Conservation (phyloP, 1,140 invertebrate genomes). For the Brachionus rubens region DNA sequence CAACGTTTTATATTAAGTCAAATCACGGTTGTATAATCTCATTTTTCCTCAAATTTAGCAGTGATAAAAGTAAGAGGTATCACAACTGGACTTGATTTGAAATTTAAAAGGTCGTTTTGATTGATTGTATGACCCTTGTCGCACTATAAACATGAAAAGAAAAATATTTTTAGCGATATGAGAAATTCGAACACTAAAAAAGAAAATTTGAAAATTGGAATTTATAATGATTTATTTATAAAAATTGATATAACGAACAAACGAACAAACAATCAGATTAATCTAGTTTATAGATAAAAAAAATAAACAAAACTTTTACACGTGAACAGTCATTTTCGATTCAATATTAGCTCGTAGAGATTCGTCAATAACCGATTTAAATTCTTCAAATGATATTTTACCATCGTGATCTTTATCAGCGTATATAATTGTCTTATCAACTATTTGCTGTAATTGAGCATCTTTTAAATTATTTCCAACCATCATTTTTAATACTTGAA, state of each 20-base stretch:
- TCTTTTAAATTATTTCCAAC: slow-evolving; percentile 64
- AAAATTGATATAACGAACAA: background rate
- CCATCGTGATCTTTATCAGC: slow-evolving; percentile 61
- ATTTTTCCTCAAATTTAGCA: too few species aligned
- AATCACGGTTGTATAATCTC: too few species aligned
- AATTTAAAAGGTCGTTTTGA: too few species aligned
- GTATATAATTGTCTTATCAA: slow-evolving; percentile 62
- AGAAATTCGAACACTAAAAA: too few species aligned
- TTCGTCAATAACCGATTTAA: slow-evolving; percentile 39
- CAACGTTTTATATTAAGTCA: too few species aligned
- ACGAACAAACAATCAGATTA: background rate
- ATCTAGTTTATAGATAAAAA: background rate
- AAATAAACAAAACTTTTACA: background rate
- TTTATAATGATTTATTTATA: too few species aligned
- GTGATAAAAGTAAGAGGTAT: too few species aligned
- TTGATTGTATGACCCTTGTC: too few species aligned
- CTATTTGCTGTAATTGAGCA: slow-evolving; percentile 61
- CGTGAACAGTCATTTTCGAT: slow-evolving; percentile 45
- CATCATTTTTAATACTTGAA: slow-evolving; percentile 99
- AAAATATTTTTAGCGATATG: too few species aligned
- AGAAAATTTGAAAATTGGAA: too few species aligned
- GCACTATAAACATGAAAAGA: too few species aligned
- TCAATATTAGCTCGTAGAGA: slow-evolving; percentile 40
- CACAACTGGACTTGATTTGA: too few species aligned
- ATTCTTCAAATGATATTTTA: slow-evolving; percentile 49